Evolutionary conservation across 2,797 vertebrate species (phyloP).

Genomic region (Threskiornis aethiopicus): DNA sequence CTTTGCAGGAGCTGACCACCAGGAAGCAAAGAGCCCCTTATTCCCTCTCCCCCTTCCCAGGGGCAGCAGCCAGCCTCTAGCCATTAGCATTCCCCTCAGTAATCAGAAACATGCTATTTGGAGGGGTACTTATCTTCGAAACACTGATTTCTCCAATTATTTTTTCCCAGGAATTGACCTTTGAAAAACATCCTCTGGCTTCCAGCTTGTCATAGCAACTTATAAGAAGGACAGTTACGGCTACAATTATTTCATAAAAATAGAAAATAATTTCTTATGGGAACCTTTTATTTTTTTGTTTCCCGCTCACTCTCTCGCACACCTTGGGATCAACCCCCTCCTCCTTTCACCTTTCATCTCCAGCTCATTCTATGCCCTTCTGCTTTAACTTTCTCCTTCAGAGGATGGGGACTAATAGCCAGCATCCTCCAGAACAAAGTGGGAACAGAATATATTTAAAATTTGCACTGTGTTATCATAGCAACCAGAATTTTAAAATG

Average conservation of each 20-base stretch:
- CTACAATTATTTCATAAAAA: slow-evolving; percentile 15
- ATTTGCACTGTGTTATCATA: slow-evolving; percentile 57
- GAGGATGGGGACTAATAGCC: slow-evolving; percentile 47
- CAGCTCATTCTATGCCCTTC: slow-evolving; percentile 25
- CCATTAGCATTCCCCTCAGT: neutral
- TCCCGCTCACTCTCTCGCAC: neutral
- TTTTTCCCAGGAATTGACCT: slow-evolving; percentile 21
- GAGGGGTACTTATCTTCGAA: neutral
- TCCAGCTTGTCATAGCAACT: neutral
- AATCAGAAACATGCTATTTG: slow-evolving; percentile 1
- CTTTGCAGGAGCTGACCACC: neutral
- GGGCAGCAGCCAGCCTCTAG: neutral
- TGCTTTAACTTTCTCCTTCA: slow-evolving; percentile 63
- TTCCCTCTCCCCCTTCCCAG: neutral
- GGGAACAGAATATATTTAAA: slow-evolving; percentile 55
- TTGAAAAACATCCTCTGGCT: slow-evolving; percentile 24
- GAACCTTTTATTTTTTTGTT: neutral
- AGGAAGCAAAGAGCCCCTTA: neutral
- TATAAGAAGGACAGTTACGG: neutral
- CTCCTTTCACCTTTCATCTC: neutral
- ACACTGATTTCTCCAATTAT: slow-evolving; percentile 11
- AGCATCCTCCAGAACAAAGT: slow-evolving; percentile 63
- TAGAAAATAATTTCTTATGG: neutral
- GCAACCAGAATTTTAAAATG: slow-evolving; percentile 59
- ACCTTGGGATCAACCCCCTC: neutral